These are phyloP conservation scores for Phalanger gymnotis DNA, from an alignment of 2,797 vertebrate species.

Conservation along the genomic window DNA sequence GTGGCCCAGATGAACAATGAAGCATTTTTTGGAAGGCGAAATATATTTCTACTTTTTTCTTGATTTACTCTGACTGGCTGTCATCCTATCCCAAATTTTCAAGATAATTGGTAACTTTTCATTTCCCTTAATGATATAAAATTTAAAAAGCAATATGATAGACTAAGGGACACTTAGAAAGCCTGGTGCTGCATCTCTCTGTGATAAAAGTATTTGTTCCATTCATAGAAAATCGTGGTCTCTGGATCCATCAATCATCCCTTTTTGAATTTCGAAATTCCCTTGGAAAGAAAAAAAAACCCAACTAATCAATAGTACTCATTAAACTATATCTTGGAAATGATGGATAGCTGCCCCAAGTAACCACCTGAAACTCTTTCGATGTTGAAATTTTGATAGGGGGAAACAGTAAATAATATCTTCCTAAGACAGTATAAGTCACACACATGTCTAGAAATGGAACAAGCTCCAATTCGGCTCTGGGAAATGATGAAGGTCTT, in stretches of 20 bases:
- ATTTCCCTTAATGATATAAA: neutral
- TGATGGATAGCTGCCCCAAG: neutral
- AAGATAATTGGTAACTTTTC: neutral
- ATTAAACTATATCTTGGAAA: neutral
- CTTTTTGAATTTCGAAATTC: conserved; percentile 37
- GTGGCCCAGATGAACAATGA: neutral
- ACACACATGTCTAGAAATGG: conserved; percentile 11
- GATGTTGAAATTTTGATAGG: neutral
- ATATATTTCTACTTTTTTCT: neutral
- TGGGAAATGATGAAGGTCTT: conserved; percentile 9
- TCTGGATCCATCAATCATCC: neutral
- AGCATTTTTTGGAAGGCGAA: neutral
- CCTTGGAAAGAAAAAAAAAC: neutral
- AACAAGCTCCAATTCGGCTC: conserved; percentile 1
- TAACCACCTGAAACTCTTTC: conserved; percentile 36
- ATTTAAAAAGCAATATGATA: neutral
- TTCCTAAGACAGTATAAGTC: conserved; percentile 2
- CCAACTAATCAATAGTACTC: neutral
- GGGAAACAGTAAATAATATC: neutral
- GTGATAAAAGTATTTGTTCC: neutral
- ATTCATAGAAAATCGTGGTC: conserved; percentile 17
- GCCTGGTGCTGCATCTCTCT: neutral
- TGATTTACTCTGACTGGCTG: neutral
- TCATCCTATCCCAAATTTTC: neutral
- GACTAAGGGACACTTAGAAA: neutral